phyloP scores from a whole-genome alignment of 2,888 invertebrate species.

The Ichneumon xanthorius region DNA sequence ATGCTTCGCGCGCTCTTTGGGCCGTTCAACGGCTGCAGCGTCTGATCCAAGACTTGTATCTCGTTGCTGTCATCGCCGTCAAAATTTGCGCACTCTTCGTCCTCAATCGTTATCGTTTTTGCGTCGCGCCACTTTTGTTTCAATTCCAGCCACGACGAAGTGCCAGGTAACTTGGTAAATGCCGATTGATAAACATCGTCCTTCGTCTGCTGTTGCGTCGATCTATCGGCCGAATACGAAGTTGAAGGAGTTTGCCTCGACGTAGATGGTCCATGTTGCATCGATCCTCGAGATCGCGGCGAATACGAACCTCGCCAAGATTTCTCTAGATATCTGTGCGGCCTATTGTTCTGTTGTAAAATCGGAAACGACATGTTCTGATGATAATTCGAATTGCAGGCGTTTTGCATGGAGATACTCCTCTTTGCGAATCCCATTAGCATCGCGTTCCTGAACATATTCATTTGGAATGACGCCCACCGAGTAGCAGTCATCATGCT shows the following conservation, averaged over 20 bases:
- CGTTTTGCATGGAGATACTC: slow-evolving; percentile 69
- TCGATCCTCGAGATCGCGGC: slow-evolving; percentile 13
- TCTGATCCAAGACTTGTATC: slow-evolving; percentile 78
- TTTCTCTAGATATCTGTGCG: slow-evolving; percentile 37
- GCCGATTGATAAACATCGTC: slow-evolving; percentile 69
- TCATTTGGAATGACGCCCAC: slow-evolving; percentile 62
- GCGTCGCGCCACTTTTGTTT: slow-evolving; percentile 82
- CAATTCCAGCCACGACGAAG: slow-evolving; percentile 79
- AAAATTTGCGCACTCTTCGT: slow-evolving; percentile 75
- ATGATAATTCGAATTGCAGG: slow-evolving; percentile 65
- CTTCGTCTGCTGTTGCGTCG: neutral
- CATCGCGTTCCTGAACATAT: slow-evolving; percentile 59
- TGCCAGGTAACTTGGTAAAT: slow-evolving; percentile 75
- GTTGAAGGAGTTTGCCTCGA: slow-evolving; percentile 27
- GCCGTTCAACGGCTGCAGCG: slow-evolving; percentile 76
- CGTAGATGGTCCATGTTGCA: slow-evolving; percentile 43
- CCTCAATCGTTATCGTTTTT: slow-evolving; percentile 82
- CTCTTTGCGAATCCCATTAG: slow-evolving; percentile 56
- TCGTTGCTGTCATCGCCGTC: slow-evolving; percentile 75
- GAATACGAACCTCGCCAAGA: slow-evolving; percentile 18
- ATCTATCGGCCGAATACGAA: slow-evolving; percentile 21
- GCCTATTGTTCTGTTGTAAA: slow-evolving; percentile 45
- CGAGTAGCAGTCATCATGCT: slow-evolving; percentile 33
- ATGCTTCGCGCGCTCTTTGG: slow-evolving; percentile 75
- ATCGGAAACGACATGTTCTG: slow-evolving; percentile 54